Evolutionary conservation across 2,113 vertebrate genomes (phyloP).

Genomic region (human): DNA sequence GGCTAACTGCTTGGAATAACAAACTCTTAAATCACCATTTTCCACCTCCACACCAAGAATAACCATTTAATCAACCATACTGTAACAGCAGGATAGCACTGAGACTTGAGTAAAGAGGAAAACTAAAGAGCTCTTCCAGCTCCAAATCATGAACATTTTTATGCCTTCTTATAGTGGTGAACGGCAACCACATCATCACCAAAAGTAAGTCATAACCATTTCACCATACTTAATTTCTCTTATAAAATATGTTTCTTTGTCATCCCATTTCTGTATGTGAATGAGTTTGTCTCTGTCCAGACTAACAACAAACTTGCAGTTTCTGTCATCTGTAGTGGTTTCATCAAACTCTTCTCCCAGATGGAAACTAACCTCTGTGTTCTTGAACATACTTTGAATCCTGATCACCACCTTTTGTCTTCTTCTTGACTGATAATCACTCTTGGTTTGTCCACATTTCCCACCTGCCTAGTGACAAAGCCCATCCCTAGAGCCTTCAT

Average conservation of each 20-base stretch:
- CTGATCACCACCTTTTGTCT: slow-evolving; percentile 89
- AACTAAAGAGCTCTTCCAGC: neutral
- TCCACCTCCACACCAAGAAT: neutral
- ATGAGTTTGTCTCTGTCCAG: no score
- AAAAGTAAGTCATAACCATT: neutral
- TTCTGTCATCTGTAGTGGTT: no score
- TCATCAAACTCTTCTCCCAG: no score
- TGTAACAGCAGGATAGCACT: neutral
- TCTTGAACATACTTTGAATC: no score
- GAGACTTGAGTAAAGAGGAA: neutral
- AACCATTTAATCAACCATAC: neutral
- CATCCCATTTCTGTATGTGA: neutral
- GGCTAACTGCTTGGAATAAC: neutral
- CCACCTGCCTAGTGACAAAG: slow-evolving; percentile 93
- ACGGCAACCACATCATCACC: neutral
- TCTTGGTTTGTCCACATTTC: slow-evolving; percentile 94
- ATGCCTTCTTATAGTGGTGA: neutral
- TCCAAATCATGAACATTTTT: neutral
- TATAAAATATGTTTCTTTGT: neutral
- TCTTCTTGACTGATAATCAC: slow-evolving; percentile 91
- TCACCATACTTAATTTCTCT: neutral
- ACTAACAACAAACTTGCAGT: no score
- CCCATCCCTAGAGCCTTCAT: slow-evolving; percentile 87
- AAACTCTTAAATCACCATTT: neutral
- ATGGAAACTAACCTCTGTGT: no score